Percentiles rank a stretch among this genome's conserved stretches.
These are phyloP conservation scores for Acanthurus leucopareius DNA, from an alignment of 2,797 vertebrate species.

Conservation along the genomic window DNA sequence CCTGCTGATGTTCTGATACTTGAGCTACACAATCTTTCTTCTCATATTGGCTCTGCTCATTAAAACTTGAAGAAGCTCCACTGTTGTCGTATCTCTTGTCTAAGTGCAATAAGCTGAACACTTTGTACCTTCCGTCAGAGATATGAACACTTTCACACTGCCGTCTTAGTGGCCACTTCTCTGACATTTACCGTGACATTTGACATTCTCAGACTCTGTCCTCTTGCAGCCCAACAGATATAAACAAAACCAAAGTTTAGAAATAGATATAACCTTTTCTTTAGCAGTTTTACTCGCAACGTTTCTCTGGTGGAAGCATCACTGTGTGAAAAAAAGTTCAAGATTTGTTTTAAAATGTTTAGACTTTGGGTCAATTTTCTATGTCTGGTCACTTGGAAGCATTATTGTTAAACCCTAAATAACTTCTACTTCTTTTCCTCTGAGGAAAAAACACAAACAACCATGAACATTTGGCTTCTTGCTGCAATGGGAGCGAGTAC, in stretches of 20 bases:
- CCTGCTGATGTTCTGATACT: background rate
- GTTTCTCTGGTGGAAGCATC: background rate
- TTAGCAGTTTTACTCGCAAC: background rate
- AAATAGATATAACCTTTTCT: slow-evolving; percentile 22
- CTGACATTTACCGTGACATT: slow-evolving; percentile 69
- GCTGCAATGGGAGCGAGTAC: too few relatives aligned
- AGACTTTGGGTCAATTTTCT: too few relatives aligned
- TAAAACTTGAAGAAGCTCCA: background rate
- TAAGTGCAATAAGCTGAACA: slow-evolving; percentile 24
- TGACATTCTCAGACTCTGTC: slow-evolving; percentile 56
- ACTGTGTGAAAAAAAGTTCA: background rate
- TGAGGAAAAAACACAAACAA: too few relatives aligned
- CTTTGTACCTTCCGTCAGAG: slow-evolving; percentile 19
- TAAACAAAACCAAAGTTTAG: slow-evolving; percentile 28
- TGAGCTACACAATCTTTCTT: background rate
- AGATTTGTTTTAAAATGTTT: background rate
- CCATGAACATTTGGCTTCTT: too few relatives aligned
- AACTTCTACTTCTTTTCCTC: too few relatives aligned
- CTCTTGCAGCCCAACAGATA: slow-evolving; percentile 6
- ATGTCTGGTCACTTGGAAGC: too few relatives aligned
- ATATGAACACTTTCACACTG: slow-evolving; percentile 27
- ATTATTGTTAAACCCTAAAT: too few relatives aligned
- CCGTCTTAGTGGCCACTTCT: slow-evolving; percentile 15
- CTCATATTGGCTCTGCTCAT: background rate
- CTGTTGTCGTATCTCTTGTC: slow-evolving; percentile 12